A percentile compares a stretch with the other conserved stretches of the same genome.
Conservation (phyloP, 2,888 invertebrate species). For the Pammene aurita region DNA sequence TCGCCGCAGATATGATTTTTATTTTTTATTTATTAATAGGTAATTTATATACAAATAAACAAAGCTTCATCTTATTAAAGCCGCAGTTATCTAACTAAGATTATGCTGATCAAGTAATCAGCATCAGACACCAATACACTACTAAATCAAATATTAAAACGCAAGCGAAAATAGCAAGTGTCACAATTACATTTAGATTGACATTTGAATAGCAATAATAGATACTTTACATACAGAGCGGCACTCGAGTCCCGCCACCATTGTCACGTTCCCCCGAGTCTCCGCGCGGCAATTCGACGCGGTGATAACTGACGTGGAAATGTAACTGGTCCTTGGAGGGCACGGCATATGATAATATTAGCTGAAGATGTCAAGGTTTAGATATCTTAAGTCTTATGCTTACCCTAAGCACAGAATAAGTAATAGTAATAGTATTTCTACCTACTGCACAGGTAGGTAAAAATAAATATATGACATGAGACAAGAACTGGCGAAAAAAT, state of each 20-base stretch:
- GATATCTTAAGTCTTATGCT: not conserved
- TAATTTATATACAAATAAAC: too few relatives aligned
- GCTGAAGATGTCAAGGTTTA: not conserved
- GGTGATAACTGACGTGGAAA: slow-evolving; percentile 10
- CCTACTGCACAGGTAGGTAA: too few relatives aligned
- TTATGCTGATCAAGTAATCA: too few relatives aligned
- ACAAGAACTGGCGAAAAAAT: too few relatives aligned
- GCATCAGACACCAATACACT: too few relatives aligned
- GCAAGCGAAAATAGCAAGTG: slow-evolving; percentile 10
- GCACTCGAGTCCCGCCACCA: slow-evolving; percentile 10
- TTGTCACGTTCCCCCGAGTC: slow-evolving; percentile 5
- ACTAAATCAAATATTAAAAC: not conserved
- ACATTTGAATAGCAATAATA: slow-evolving; percentile 16
- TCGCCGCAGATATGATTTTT: too few relatives aligned
- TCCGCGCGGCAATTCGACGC: slow-evolving; percentile 9
- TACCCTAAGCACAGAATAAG: not conserved
- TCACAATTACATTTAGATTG: slow-evolving; percentile 12
- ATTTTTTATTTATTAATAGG: too few relatives aligned
- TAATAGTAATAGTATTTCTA: too few relatives aligned
- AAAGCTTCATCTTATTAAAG: too few relatives aligned
- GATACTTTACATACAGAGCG: slow-evolving; percentile 27
- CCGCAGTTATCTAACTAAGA: too few relatives aligned
- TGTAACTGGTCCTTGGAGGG: slow-evolving; percentile 4
- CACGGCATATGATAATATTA: slow-evolving; percentile 1
- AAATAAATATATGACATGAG: too few relatives aligned